These are phyloP conservation scores for Calyptommatus sinebrachiatus DNA, from an alignment of 2,113 vertebrate genomes.

Conservation along the genomic window DNA sequence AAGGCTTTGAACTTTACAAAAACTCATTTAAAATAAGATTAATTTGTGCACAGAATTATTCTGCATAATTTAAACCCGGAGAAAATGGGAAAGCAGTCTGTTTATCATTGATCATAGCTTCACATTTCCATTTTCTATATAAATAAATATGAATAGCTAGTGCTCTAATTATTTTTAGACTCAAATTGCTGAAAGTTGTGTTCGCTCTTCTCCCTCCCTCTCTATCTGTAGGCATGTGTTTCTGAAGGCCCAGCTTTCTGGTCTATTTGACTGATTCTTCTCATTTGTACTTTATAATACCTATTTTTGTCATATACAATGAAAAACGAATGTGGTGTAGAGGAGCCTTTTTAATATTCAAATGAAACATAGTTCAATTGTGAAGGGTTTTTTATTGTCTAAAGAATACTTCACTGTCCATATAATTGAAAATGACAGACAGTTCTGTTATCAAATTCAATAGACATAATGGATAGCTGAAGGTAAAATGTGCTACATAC, in stretches of 20 bases:
- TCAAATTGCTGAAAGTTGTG: constrained; percentile 27
- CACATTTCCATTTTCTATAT: constrained; percentile 25
- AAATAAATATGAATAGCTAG: constrained; percentile 17
- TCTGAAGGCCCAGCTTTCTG: constrained; percentile 13
- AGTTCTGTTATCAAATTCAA: constrained; percentile 58
- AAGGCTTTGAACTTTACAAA: background rate
- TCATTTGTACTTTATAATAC: constrained; percentile 31
- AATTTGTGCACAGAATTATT: background rate
- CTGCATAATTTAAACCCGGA: background rate
- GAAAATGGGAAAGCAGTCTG: background rate
- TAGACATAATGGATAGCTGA: constrained; percentile 61
- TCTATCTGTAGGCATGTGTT: background rate
- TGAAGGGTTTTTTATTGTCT: background rate
- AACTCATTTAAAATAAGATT: background rate
- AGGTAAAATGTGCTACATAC: constrained; percentile 33
- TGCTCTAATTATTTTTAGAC: constrained; percentile 30
- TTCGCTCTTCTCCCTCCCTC: constrained; percentile 5
- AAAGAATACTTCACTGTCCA: constrained; percentile 25
- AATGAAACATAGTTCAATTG: constrained; percentile 50
- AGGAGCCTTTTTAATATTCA: constrained; percentile 51
- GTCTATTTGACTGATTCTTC: constrained; percentile 43
- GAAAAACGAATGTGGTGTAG: constrained; percentile 25
- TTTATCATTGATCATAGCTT: constrained; percentile 17
- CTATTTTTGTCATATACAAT: constrained; percentile 19
- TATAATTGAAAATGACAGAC: constrained; percentile 56